Percentiles rank a stretch among this genome's conserved stretches.
phyloP scores from a whole-genome alignment of 2,113 vertebrate species.

The Scomber colias region DNA sequence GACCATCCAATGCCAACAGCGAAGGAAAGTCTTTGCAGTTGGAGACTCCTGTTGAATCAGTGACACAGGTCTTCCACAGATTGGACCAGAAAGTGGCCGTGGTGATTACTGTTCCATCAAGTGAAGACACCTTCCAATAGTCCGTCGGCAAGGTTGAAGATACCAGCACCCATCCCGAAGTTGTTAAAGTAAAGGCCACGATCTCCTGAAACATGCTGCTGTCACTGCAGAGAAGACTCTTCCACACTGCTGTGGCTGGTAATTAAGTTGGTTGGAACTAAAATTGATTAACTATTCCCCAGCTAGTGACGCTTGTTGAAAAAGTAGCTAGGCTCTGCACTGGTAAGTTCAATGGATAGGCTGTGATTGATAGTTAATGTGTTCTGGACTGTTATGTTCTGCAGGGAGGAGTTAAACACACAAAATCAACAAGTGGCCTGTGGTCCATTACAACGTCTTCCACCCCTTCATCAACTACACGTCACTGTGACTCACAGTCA shows the following conservation, averaged over 20 bases:
- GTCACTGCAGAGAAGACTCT: constrained; percentile 66
- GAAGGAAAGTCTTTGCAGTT: constrained; percentile 97
- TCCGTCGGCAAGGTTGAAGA: constrained; percentile 93
- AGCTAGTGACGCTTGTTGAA: constrained; percentile 16
- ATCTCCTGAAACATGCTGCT: constrained; percentile 90
- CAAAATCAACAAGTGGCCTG: constrained; percentile 59
- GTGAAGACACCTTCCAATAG: constrained; percentile 95
- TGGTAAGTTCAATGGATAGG: constrained; percentile 51
- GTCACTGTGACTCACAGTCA: constrained; percentile 51
- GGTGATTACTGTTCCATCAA: constrained; percentile 95
- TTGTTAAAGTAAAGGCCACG: constrained; percentile 87
- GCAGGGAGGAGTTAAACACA: constrained; percentile 75
- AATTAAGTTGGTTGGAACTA: background rate
- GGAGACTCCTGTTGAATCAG: constrained; percentile 95
- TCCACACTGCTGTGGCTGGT: constrained; percentile 2
- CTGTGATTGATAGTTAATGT: constrained; percentile 79
- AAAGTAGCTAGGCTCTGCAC: constrained; percentile 32
- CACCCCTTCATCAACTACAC: constrained; percentile 24
- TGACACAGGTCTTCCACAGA: constrained; percentile 95
- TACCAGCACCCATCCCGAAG: constrained; percentile 92
- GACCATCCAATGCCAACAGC: constrained; percentile 96
- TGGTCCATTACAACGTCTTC: constrained; percentile 38
- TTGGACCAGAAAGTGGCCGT: constrained; percentile 96
- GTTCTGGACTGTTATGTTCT: constrained; percentile 72
- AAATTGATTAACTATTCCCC: constrained; percentile 28